A percentile compares a stretch with the other conserved stretches of the same genome.
phyloP scores from a whole-genome alignment of 2,888 invertebrate species.

The Alloscopus bannaensis region DNA sequence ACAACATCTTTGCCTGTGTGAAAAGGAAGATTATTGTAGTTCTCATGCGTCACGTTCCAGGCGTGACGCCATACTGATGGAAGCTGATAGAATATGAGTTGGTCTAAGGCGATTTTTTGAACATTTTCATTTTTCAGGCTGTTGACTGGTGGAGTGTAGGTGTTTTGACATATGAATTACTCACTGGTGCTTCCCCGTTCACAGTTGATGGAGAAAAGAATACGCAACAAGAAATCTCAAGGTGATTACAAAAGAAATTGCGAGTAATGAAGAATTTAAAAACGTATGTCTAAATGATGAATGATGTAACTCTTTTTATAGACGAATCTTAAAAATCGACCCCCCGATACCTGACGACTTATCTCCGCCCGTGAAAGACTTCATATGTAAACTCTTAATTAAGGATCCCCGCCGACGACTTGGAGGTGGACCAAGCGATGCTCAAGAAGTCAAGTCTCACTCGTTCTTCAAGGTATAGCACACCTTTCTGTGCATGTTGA shows the following conservation, averaged over 20 bases:
- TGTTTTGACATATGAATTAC: conserved; percentile 94
- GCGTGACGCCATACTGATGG: too few species aligned
- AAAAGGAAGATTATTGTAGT: too few species aligned
- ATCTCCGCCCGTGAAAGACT: conserved; percentile 84
- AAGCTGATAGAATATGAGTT: too few species aligned
- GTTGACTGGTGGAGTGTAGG: conserved; percentile 96
- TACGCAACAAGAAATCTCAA: conserved; percentile 95
- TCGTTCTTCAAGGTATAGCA: conserved; percentile 85
- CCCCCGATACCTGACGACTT: conserved; percentile 93
- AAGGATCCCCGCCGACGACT: conserved; percentile 93
- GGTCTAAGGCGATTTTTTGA: not conserved
- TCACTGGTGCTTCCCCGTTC: conserved; percentile 98
- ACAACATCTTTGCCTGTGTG: too few species aligned
- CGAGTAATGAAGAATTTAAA: not conserved
- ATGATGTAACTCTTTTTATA: conserved; percentile 73
- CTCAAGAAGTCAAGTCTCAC: conserved; percentile 92
- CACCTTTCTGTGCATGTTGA: conserved; percentile 22
- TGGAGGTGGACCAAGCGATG: conserved; percentile 90
- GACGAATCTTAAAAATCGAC: conserved; percentile 89
- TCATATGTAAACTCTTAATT: conserved; percentile 88
- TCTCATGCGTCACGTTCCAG: too few species aligned
- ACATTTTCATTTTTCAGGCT: conserved; percentile 64
- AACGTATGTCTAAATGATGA: not conserved
- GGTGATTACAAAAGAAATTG: conserved; percentile 75
- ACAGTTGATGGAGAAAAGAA: conserved; percentile 96